Percentiles rank a stretch among this genome's conserved stretches.
These are phyloP conservation scores for Frankliniella intonsa DNA, from an alignment of 2,888 invertebrate genomes.

Conservation along the genomic window DNA sequence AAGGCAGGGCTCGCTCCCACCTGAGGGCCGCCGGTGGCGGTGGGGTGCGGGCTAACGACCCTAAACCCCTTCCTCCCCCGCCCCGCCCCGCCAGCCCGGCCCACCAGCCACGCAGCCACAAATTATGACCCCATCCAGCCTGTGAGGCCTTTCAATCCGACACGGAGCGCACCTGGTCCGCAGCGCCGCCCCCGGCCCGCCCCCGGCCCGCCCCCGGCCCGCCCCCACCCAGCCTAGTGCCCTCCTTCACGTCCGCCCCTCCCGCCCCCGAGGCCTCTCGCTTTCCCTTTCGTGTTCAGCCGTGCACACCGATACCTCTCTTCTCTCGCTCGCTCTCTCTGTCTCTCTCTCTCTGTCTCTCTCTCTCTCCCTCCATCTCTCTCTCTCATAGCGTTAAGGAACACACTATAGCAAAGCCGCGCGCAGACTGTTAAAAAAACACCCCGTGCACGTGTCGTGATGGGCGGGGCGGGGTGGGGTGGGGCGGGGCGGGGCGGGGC, in stretches of 20 bases:
- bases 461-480: too few relatives aligned
- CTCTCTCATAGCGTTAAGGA: neutral
- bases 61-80: neutral
- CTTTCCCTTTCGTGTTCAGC: constrained; percentile 1
- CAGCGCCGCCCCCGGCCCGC: neutral
- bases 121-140: constrained; percentile 5
- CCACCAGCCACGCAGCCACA: neutral
- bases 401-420: too few relatives aligned
- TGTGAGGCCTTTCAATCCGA: neutral
- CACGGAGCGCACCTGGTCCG: neutral
- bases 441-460: too few relatives aligned
- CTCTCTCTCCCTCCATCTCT: neutral
- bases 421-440: too few relatives aligned
- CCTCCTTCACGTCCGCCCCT: neutral
- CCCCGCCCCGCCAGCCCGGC: neutral
- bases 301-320: neutral
- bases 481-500: too few relatives aligned
- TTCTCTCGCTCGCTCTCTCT: neutral
- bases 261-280: neutral
- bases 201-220: neutral
- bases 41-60: neutral
- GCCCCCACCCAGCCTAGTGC: neutral
- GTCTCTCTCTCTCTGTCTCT: neutral
- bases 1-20: too few relatives aligned
- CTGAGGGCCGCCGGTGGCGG: too few relatives aligned